Percentiles rank a stretch among this genome's conserved stretches.
phyloP scores from a whole-genome alignment of 2,113 vertebrate genomes.

The Coptodon bakossiorum region DNA sequence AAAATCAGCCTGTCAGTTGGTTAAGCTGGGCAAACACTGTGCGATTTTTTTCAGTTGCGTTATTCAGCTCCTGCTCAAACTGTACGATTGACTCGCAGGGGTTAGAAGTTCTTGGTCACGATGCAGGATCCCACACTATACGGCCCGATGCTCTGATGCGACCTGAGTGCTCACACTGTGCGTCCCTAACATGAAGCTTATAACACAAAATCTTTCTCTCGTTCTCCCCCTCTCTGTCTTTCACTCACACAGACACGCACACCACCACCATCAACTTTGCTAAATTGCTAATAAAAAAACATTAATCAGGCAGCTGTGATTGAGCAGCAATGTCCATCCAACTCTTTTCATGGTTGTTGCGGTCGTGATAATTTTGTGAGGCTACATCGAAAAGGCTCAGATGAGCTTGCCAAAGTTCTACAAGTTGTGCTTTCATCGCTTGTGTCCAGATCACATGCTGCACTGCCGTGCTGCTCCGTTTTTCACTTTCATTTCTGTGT shows the following conservation, averaged over 20 bases:
- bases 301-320: background rate
- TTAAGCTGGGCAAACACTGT: too few species aligned
- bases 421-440: background rate
- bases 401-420: accelerated
- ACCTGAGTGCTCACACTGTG: background rate
- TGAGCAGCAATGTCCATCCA: accelerated
- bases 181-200: background rate
- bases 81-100: background rate
- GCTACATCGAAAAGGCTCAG: accelerated
- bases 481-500: too few species aligned
- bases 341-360: accelerated
- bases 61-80: background rate
- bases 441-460: background rate
- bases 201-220: background rate
- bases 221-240: background rate
- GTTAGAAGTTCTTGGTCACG: background rate
- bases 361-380: background rate
- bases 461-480: accelerated
- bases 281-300: background rate
- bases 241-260: background rate
- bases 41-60: accelerated
- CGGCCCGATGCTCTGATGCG: background rate
- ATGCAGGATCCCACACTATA: accelerated
- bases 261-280: background rate
- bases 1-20: too few species aligned